Conservation (phyloP, 2,113 vertebrate species). For the Xiphophorus hellerii region DNA sequence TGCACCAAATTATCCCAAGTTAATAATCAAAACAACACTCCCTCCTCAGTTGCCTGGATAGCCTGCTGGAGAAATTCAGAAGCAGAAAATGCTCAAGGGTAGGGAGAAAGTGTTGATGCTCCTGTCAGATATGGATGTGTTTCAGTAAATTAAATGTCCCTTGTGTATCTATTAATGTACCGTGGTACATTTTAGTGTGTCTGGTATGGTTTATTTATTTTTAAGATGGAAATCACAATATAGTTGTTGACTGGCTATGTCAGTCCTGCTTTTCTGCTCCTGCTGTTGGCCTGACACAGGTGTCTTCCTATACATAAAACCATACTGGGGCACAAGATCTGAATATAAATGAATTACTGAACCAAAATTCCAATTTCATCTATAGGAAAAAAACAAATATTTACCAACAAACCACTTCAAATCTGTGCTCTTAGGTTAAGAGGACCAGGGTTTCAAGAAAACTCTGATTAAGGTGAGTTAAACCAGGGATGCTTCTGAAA, state of each 20-base stretch:
- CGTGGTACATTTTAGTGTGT: conserved; percentile 2
- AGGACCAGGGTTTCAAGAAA: not conserved
- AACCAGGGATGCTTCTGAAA: not conserved
- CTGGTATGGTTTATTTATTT: conserved; percentile 17
- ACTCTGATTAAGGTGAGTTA: not conserved
- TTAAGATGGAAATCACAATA: conserved; percentile 56
- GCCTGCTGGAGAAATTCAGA: conserved; percentile 37
- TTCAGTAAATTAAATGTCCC: conserved; percentile 29
- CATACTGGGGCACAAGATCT: not conserved
- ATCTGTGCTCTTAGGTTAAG: not conserved
- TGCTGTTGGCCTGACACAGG: conserved; percentile 20
- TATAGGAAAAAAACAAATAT: too few species aligned
- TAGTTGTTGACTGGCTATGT: conserved; percentile 63
- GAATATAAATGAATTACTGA: not conserved
- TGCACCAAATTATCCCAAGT: conserved; percentile 10
- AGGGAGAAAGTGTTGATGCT: conserved; percentile 34
- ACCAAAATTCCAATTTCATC: not conserved
- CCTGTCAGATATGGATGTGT: conserved; percentile 43
- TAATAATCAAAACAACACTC: conserved; percentile 26
- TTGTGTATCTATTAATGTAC: conserved; percentile 38
- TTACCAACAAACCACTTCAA: not conserved
- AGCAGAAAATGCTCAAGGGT: conserved; percentile 39
- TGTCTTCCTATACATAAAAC: conserved; percentile 1
- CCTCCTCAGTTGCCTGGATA: conserved; percentile 12
- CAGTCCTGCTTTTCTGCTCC: conserved; percentile 45